Conservation (phyloP, 2,113 vertebrate genomes). For the Rallus limicola region DNA sequence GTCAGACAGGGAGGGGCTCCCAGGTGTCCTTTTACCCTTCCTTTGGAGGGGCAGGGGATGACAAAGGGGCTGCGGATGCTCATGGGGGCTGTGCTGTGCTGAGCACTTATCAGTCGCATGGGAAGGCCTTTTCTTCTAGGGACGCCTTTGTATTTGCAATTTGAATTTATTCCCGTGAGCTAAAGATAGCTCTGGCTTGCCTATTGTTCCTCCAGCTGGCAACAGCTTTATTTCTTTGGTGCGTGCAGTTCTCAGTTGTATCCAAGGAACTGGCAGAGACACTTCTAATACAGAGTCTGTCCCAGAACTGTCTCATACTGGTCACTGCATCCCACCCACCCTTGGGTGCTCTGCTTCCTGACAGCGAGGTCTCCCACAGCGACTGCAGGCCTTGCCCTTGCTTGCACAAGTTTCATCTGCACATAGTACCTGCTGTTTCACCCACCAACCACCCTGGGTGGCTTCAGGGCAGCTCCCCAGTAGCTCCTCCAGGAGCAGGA, state of each 20-base stretch:
- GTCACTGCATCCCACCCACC: rapidly evolving
- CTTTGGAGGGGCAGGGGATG: background rate
- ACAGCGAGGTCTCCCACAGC: background rate
- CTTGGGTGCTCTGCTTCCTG: background rate
- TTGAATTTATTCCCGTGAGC: constrained; percentile 57
- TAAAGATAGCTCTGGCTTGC: constrained; percentile 56
- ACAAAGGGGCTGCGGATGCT: background rate
- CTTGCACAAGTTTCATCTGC: rapidly evolving
- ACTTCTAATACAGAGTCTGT: background rate
- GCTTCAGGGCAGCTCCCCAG: background rate
- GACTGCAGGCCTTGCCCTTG: background rate
- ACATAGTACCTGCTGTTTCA: rapidly evolving
- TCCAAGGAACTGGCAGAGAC: constrained; percentile 41
- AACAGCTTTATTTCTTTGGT: constrained; percentile 63
- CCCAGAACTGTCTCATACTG: background rate
- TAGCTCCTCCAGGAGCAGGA: background rate
- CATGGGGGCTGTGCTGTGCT: rapidly evolving
- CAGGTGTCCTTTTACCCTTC: background rate
- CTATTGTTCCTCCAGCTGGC: constrained; percentile 67
- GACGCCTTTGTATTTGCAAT: constrained; percentile 54
- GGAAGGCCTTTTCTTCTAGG: constrained; percentile 39
- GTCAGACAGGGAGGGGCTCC: background rate
- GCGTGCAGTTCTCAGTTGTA: background rate
- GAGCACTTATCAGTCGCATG: background rate
- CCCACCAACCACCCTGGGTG: background rate